A percentile compares a stretch with the other conserved stretches of the same genome.
Evolutionary conservation across 2,888 invertebrate species (phyloP).

Genomic region (Pseudococcus longispinus): DNA sequence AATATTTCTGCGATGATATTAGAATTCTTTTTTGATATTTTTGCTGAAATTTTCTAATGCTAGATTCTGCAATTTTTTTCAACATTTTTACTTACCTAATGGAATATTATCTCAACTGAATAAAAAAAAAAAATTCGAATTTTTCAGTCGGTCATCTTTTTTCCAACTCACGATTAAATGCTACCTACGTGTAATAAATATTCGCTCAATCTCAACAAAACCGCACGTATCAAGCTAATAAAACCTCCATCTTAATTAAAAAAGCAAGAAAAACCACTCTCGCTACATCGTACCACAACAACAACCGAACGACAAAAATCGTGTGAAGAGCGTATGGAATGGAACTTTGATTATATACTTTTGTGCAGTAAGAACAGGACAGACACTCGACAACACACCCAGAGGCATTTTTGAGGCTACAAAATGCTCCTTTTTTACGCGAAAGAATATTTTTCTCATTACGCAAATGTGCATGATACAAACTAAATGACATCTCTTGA

Average conservation of each 20-base stretch:
- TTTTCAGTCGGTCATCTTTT: too few species aligned
- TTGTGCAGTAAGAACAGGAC: neutral
- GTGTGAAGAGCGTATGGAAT: neutral
- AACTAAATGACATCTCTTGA: neutral
- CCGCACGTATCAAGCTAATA: neutral
- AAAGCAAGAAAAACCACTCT: neutral
- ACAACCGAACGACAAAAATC: neutral
- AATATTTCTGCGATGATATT: too few species aligned
- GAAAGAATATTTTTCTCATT: conserved; percentile 4
- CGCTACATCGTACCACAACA: neutral
- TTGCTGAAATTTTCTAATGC: too few species aligned
- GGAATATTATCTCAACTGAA: too few species aligned
- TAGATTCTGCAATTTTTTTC: too few species aligned
- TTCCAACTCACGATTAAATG: too few species aligned
- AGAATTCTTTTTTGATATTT: too few species aligned
- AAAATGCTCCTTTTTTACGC: neutral
- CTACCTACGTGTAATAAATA: too few species aligned
- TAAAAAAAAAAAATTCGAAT: too few species aligned
- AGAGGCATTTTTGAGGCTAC: neutral
- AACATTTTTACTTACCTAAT: too few species aligned
- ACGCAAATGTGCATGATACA: neutral
- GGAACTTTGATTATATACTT: neutral
- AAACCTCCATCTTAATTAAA: neutral
- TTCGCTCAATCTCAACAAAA: too few species aligned
- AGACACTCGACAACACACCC: neutral